Evolutionary conservation across 2,888 invertebrate genomes (phyloP), one percentile per base, ranked within the genome.

Genomic region (Theodoxus fluviatilis): DNA sequence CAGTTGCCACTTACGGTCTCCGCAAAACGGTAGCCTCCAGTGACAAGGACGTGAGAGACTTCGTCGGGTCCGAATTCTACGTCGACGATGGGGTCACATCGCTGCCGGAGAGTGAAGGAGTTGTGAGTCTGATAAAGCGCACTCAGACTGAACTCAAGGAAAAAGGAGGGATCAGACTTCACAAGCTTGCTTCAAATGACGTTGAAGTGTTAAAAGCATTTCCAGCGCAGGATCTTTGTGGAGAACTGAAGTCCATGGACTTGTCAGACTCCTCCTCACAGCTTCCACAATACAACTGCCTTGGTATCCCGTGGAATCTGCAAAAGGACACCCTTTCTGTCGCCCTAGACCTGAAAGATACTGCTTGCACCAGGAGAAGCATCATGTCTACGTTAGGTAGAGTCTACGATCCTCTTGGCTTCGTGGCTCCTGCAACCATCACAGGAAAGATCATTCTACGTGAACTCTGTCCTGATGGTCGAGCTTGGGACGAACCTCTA

Each of bases 111-210:
- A 18, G 3, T 3, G 68, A 72, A 15, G 25, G 72, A 40, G 76
- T 75, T 1, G 49, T 72, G 12, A 61, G 71, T 35, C 61, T 78
- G 18, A 37, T 78, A 65, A 71, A 66, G 38, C 66, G 71, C 1
- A 78, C 75, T n/a, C 74, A 74, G 35, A n/a, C 67, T 15, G 73
- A 70, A 6, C 55, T 75, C 9, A 52, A 52, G 59, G 47, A 22
- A 38, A 7, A 66, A 7, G 74, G 75, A 2, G 73, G 73, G 49
- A 59, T 73, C 2, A 22, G 71, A 9, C 65, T 77, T n/a, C 77
- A 77, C 37, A 77, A 77, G 63, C 67, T 77, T n/a, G 70, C 74
- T n/a, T 75, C 78, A 7, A 73, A 77, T 55, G 67, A 59, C 43
- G 40, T 18, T 22, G 52, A 49, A 28, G 70, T 75, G 0, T 28